Base-by-base conservation (phyloP, 2,797 vertebrate genomes). In the Urocyon cinereoargenteus region DNA sequence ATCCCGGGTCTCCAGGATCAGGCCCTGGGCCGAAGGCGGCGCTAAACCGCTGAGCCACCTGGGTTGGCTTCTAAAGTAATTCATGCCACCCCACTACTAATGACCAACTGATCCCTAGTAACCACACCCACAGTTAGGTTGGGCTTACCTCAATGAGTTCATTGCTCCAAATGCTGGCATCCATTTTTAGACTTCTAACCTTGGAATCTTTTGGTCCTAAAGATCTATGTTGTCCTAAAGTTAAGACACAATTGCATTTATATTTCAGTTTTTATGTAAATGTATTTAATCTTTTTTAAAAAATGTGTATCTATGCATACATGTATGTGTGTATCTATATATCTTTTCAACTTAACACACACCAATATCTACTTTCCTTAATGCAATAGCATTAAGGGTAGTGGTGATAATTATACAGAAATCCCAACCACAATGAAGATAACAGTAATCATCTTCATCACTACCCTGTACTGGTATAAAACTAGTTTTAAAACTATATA, bases 91-190 rank as follows among this genome's bases (percentile, higher is more conserved):
- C 19, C 36, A 40, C 1, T 2, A 24, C 15, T 51, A 18, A 28
- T 26, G 28, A 28, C 45, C 26, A 75, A 26, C 8, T 16, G 45
- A 31, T 22, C 12, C 83, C 61, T 22, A 16, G 31, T 62, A 1
- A 62, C n/a, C 40, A 45, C 2, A 6, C 3, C 49, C 91, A 88
- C 26, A 28, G 2, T 18, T 4, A 28, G 2, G 36, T 9, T 21
- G 0, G 21, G 36, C 93, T 94, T 97, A 99, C 99, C 99, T 99
- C 99, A n/a, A 99, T 99, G 21, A 99, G 99, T 87, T 99, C 99
- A 96, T 99, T 99, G 98, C 99, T 99, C 99, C 99, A 99, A 98
- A 99, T 99, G 86, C 99, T 99, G 96, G 99, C 99, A 98, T 99
- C 99, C 98, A 99, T 98, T 98, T 99, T 99, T 66, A 99, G 98